Conservation (phyloP, 1,140 invertebrate species). For the Aphaenogaster rudis region DNA sequence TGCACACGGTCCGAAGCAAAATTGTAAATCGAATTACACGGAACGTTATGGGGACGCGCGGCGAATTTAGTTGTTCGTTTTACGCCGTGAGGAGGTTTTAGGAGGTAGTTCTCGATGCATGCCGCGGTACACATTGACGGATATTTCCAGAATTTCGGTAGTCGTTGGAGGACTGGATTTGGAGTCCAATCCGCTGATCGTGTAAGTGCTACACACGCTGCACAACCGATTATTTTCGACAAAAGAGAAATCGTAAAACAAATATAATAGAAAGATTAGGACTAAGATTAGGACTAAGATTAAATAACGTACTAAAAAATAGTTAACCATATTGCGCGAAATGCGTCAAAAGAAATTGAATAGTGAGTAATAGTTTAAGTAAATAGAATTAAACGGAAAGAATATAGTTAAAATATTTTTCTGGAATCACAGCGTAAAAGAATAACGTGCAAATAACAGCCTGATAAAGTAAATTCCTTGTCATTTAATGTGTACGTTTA, state of each 20-base stretch:
- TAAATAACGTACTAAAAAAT: not conserved
- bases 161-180: not conserved
- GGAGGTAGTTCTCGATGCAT: slow-evolving; percentile 10
- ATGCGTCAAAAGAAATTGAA: not conserved
- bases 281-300: not conserved
- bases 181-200: not conserved
- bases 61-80: slow-evolving; percentile 49
- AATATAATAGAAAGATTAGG: not conserved
- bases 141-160: slow-evolving; percentile 40
- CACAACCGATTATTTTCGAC: not conserved
- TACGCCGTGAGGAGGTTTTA: slow-evolving; percentile 28
- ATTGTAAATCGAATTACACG: slow-evolving; percentile 54
- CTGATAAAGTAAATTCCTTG: slow-evolving; percentile 66
- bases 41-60: not conserved
- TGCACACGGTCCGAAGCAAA: slow-evolving; percentile 48
- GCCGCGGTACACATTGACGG: not conserved
- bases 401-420: slow-evolving; percentile 2
- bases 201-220: not conserved
- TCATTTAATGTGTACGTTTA: slow-evolving; percentile 44
- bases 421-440: slow-evolving; percentile 15
- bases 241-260: not conserved
- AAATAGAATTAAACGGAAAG: not conserved
- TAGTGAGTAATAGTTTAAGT: slow-evolving; percentile 6
- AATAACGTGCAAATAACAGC: slow-evolving; percentile 17
- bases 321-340: not conserved